Evolutionary conservation across 2,888 invertebrate species (phyloP), one percentile per base, ranked within the genome.

Genomic region (Philaethria dido): DNA sequence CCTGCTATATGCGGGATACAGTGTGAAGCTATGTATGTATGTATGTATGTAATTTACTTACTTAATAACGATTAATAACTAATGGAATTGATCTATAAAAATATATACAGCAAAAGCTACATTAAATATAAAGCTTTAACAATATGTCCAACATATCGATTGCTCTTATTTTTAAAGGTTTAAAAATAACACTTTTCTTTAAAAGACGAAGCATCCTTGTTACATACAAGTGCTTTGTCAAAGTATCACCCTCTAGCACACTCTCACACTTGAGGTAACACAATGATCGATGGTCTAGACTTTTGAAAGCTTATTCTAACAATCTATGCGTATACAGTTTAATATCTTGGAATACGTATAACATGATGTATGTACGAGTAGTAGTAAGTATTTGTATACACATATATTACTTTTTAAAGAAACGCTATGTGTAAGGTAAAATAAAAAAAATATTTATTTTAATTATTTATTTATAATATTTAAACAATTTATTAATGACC

Each of bases 211-310:
- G 45, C 4, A 47, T 20, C 47, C 33, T 60, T 20, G 25, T 42
- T 29, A 4, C 52, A 57, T 42, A 25, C 33, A 47, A 60, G 45
- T 60, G 18, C 60, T 47, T 45, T 33, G 60, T 45, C 18, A 29
- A 47, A 29, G 60, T 45, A 29, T 33, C 60, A 33, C 45, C 47
- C 45, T 57, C 42, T n/a, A 42, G 39, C 60, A 60, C 47, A 60
- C 29, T 60, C 60, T 60, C 18, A 29, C 47, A 20, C 60, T 45
- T 47, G 42, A 57, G 57, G 39, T 22, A 57, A 57, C 52, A 57
- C 60, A 60, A 60, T 60, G 60, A 60, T 60, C 47, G 45, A 47
- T 45, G 60, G 45, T 60, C 60, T 60, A 60, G 60, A 60, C 60
- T 60, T 29, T 25, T 47, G 47, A 60, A 47, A 45, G 42, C n/a